Evolutionary conservation across 2,888 invertebrate species (phyloP), one percentile per base, ranked within the genome.

Genomic region (Tenthredo notha): DNA sequence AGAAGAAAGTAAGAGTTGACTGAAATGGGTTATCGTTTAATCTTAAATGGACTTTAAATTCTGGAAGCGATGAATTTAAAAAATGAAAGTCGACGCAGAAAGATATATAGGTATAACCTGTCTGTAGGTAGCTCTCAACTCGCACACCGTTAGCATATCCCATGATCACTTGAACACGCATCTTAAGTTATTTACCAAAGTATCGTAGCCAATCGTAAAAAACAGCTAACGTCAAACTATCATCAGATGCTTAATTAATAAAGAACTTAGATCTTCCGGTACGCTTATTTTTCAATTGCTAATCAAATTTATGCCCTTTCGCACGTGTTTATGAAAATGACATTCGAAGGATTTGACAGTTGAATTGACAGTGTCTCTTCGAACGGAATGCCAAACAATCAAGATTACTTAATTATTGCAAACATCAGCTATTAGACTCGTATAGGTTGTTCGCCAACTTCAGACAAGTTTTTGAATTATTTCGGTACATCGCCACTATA

Each of bases 31-130:
- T 43, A 74, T 74, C n/a, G 37, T 21, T 9, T 0, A 72, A 21
- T n/a, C 21, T 40, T 40, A 21, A 12, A 43, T 74, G 72, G 72
- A n/a, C 10, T 40, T 43, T 74, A 25, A 74, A 74, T 74, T 43
- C 21, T 18, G 72, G 43, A 74, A 43, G 43, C 40, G 43, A 43
- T n/a, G 43, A 74, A 43, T 74, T 74, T 43, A 25, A 74, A 74
- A 74, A 74, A 74, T 74, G 72, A 74, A 74, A 74, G 72, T 74
- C 25, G n/a, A 37, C 40, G 40, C 7, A 43, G 21, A 74, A n/a
- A 43, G 43, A 37, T 74, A n/a, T 33, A 67, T 33, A 47, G 33
- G 12, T 67, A 25, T 12, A 47, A 47, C 15, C 25, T 67, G 15
- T 67, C 18, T 67, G 33, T 33, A n/a, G 54, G 33, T 33, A n/a